phyloP scores from a whole-genome alignment of 1,140 invertebrate species.

The Euschistus heros region DNA sequence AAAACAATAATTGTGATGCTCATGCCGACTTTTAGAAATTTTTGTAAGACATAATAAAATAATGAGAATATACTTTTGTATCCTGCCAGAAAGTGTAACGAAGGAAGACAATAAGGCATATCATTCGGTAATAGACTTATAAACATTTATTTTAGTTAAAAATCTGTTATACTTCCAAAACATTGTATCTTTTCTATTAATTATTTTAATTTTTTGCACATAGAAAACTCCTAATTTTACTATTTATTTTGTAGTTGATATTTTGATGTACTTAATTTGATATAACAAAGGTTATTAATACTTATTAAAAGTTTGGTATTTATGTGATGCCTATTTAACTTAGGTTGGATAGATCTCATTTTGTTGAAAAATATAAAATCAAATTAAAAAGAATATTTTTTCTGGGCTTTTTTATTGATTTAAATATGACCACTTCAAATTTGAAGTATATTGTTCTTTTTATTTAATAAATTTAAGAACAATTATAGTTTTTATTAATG shows the following conservation, averaged over 20 bases:
- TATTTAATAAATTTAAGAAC: no score
- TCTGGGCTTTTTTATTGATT: no score
- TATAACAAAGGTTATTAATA: neutral
- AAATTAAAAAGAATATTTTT: neutral
- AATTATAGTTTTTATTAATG: no score
- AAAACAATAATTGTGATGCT: slow-evolving; percentile 8
- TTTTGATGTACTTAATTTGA: slow-evolving; percentile 9
- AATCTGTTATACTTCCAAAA: neutral
- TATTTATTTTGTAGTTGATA: slow-evolving; percentile 3
- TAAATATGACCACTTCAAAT: no score
- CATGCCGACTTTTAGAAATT: neutral
- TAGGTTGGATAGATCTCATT: slow-evolving; percentile 13
- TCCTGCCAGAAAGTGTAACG: neutral
- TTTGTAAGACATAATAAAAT: neutral
- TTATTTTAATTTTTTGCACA: neutral
- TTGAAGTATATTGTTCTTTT: no score
- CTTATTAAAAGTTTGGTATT: slow-evolving; percentile 2
- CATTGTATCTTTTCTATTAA: neutral
- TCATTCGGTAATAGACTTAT: neutral
- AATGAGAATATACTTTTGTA: neutral
- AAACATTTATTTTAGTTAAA: neutral
- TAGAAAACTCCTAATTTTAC: neutral
- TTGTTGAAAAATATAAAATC: neutral
- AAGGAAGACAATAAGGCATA: slow-evolving; percentile 10
- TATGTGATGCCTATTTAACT: slow-evolving; percentile 8